Percentiles rank a stretch among this genome's conserved stretches.
These are phyloP conservation scores for Portunus trituberculatus DNA, from an alignment of 1,140 invertebrate genomes.

Conservation along the genomic window DNA sequence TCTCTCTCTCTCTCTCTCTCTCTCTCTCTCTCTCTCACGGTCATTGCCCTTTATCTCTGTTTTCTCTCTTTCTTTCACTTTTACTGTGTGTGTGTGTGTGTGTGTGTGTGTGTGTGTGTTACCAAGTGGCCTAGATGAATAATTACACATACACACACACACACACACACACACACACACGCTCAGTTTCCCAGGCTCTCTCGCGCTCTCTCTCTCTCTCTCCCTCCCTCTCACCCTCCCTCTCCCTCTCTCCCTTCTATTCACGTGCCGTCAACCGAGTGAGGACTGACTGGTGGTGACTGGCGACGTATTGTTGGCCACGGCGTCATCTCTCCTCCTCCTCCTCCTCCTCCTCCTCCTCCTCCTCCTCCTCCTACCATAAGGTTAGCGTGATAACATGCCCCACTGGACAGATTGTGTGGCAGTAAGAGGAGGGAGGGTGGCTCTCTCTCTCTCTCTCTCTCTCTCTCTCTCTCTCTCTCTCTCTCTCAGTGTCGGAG, in stretches of 20 bases:
- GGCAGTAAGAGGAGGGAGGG: background rate
- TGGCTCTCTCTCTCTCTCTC: background rate
- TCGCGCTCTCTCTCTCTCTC: background rate
- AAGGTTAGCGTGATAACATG: slow-evolving; percentile 12
- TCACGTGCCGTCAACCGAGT: slow-evolving; percentile 6
- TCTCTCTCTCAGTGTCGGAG: background rate
- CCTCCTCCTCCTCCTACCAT: background rate
- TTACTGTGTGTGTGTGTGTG: slow-evolving; percentile 49
- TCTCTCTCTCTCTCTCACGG: background rate
- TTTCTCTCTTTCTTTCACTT: background rate
- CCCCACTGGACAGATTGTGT: slow-evolving; percentile 7
- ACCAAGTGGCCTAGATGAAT: background rate
- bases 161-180: slow-evolving; percentile 27
- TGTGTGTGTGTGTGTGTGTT: slow-evolving; percentile 54
- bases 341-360: background rate
- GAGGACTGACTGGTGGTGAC: slow-evolving; percentile 7
- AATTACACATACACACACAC: background rate
- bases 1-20: slow-evolving; percentile 7
- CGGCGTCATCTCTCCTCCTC: background rate
- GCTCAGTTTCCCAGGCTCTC: background rate
- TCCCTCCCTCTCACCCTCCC: background rate
- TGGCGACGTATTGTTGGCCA: slow-evolving; percentile 9
- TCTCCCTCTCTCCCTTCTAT: background rate
- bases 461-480: slow-evolving; percentile 20
- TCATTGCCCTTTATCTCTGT: background rate